These are phyloP conservation scores for Etheostoma spectabile DNA, from an alignment of 2,113 vertebrate species.

Conservation along the genomic window DNA sequence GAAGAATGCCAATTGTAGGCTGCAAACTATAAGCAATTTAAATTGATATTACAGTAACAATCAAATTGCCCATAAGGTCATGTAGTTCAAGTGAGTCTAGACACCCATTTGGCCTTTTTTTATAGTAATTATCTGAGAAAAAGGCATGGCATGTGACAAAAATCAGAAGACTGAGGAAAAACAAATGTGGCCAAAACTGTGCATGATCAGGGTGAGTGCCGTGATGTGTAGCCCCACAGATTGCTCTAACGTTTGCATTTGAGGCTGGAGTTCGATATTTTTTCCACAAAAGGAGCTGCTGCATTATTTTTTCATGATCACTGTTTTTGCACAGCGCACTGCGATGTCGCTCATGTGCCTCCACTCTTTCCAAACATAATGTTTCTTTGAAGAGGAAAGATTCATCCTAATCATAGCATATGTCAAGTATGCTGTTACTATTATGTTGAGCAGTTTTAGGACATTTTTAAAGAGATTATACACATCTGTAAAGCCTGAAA, in stretches of 20 bases:
- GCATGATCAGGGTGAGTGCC: not conserved
- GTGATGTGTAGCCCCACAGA: not conserved
- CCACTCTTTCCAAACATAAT: not conserved
- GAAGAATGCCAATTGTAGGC: not conserved
- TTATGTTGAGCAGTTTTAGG: not conserved
- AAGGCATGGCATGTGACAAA: conserved; percentile 17
- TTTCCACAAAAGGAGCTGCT: conserved; percentile 14
- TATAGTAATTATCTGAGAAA: not conserved
- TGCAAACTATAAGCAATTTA: not conserved
- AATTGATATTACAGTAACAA: not conserved
- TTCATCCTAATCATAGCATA: not conserved
- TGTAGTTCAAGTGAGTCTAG: not conserved
- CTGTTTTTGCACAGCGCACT: not conserved
- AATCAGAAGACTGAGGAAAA: conserved; percentile 1
- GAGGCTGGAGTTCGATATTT: conserved; percentile 11
- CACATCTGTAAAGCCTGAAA: conserved; percentile 12
- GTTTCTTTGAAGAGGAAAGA: not conserved
- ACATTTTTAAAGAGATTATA: not conserved
- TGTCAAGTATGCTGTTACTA: not conserved
- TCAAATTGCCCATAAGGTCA: not conserved
- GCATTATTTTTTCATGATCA: conserved; percentile 35
- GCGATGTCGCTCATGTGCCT: not conserved
- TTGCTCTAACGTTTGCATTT: not conserved
- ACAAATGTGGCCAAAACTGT: not conserved
- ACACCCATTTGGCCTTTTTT: not conserved